These are phyloP conservation scores for Drosophila fulvimacula DNA, from an alignment of 2,888 invertebrate species.

Conservation along the genomic window DNA sequence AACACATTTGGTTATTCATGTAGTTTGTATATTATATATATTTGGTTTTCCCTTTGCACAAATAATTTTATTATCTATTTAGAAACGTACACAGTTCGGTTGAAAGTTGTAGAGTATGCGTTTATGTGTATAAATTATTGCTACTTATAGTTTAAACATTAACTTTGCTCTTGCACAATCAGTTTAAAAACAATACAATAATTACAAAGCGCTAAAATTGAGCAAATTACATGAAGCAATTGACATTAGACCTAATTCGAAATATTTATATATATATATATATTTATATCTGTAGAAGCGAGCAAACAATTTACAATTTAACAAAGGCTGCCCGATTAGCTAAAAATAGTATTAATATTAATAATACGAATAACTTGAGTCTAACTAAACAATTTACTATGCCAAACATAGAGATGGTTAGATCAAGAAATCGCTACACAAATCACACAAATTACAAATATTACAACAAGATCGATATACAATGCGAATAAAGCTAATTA, in stretches of 20 bases:
- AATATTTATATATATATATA: slow-evolving; percentile 24
- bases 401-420: slow-evolving; percentile 8
- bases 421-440: slow-evolving; percentile 33
- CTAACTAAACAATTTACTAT: slow-evolving; percentile 20
- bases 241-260: slow-evolving; percentile 46
- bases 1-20: background rate
- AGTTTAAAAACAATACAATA: slow-evolving; percentile 48
- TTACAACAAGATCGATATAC: slow-evolving; percentile 48
- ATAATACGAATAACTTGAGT: slow-evolving; percentile 38
- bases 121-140: slow-evolving; percentile 60
- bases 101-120: slow-evolving; percentile 20
- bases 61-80: slow-evolving; percentile 47
- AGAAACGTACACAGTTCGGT: slow-evolving; percentile 53
- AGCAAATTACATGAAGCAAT: slow-evolving; percentile 72
- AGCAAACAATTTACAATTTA: slow-evolving; percentile 53
- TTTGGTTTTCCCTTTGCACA: slow-evolving; percentile 40
- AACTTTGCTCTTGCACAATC: slow-evolving; percentile 58
- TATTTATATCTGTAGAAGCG: slow-evolving; percentile 14
- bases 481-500: slow-evolving; percentile 40
- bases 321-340: slow-evolving; percentile 43
- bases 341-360: slow-evolving; percentile 36
- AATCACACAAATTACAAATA: slow-evolving; percentile 29
- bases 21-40: background rate
- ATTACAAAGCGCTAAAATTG: slow-evolving; percentile 73
- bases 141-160: slow-evolving; percentile 75